Evolutionary conservation across 2,113 vertebrate genomes (phyloP).

Genomic region (Neolamprologus modestus): DNA sequence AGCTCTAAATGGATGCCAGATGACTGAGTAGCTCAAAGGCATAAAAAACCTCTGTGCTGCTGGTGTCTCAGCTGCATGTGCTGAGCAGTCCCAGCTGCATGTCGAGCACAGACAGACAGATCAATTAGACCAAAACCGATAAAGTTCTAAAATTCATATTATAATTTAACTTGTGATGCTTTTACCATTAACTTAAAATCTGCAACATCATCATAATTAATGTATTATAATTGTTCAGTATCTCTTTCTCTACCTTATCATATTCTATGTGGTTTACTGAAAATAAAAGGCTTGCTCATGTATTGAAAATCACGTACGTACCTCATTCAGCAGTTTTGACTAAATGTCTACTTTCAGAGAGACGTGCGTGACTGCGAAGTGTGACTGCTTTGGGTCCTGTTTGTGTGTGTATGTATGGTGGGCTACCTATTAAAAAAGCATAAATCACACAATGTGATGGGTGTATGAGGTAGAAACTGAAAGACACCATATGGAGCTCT

Average conservation of each 20-base stretch:
- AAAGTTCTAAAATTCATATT: not conserved
- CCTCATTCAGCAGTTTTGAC: not conserved
- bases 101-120: not conserved
- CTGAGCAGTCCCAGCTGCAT: not conserved
- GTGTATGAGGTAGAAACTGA: slow-evolving; percentile 14
- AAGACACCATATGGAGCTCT: slow-evolving; percentile 38
- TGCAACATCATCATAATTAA: not conserved
- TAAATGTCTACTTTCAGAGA: not conserved
- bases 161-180: not conserved
- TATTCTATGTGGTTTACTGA: not conserved
- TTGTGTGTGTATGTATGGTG: not conserved
- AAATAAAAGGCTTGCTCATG: not conserved
- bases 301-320: not conserved
- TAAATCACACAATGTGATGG: slow-evolving; percentile 23
- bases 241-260: not conserved
- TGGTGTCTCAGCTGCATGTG: not conserved
- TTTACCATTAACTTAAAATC: not conserved
- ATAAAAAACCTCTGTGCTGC: not conserved
- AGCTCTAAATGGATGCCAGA: not conserved
- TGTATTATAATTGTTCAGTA: not conserved
- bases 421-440: slow-evolving; percentile 40
- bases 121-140: not conserved
- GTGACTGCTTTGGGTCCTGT: not conserved
- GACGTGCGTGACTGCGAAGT: not conserved
- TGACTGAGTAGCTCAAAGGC: not conserved